Base-by-base conservation (phyloP, 2,888 invertebrate genomes). In the Andrena dorsata region DNA sequence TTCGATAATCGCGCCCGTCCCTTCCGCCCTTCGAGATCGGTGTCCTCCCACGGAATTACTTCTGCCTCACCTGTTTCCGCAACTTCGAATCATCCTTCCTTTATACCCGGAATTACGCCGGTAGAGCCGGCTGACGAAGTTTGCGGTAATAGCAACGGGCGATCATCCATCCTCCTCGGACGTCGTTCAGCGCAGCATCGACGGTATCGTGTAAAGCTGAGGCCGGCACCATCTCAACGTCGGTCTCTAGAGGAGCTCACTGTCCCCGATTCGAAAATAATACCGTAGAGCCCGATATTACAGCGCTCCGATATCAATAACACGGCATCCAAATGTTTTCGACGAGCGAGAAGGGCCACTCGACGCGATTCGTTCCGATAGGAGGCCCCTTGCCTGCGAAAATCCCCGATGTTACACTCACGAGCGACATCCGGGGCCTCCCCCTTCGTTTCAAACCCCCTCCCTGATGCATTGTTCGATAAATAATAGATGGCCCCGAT, bases 321-420 rank as follows among this genome's bases (percentile, higher is more conserved):
- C 23, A 20, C 7, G n/a, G 23, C 16, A 32, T 35, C n/a, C 32
- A 35, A 72, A 65, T 72, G 30, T 76, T 71, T 66, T 61, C 58
- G 56, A 61, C 51, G 5, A 65, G 23, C 6, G 13, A 26, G 26
- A 1, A 20, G 20, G 20, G 51, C 20, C 20, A n/a, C 20, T 51
- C 30, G 58, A 65, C 73, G 58, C 76, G 65, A 65, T 32, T 30
- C 20, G 73, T 60, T 65, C 53, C 51, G 73, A 65, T 49, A 60
- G 20, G 28, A 60, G n/a, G 4, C 23, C 23, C 13, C 20, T 51
- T 13, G 13, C 32, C 74, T 35, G 26, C 47, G 66, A 74, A 66
- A 56, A 64, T 28, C 72, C 41, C 71, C 71, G 63, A 75, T 76
- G 80, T 84, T 65, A 68, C 83, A 84, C 65, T 64, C 69, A 64